A percentile compares a stretch with the other conserved stretches of the same genome.
Evolutionary conservation across 2,113 vertebrate genomes (phyloP).

Genomic region (Cairina moschata): DNA sequence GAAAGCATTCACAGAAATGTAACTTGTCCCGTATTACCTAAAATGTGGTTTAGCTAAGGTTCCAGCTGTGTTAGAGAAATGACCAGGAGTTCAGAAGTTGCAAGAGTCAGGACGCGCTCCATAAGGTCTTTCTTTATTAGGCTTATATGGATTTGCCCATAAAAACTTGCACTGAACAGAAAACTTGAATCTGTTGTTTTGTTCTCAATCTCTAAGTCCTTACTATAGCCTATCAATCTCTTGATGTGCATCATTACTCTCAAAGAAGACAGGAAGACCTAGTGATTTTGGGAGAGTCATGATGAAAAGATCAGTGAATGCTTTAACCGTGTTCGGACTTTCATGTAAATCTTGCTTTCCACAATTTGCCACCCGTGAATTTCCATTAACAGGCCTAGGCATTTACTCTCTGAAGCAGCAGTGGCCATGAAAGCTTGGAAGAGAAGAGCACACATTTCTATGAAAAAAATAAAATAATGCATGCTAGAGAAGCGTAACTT

Average conservation of each 20-base stretch:
- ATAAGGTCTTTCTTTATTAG: background rate
- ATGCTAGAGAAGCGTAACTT: background rate
- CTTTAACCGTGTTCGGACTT: background rate
- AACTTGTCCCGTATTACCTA: background rate
- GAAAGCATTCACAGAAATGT: background rate
- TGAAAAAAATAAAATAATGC: background rate
- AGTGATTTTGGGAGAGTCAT: background rate
- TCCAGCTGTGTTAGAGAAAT: background rate
- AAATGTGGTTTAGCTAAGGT: background rate
- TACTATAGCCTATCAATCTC: background rate
- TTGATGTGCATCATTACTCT: background rate
- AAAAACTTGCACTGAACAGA: background rate
- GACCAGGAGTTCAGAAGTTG: background rate
- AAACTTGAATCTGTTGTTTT: background rate
- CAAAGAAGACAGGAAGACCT: background rate
- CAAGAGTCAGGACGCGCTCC: background rate
- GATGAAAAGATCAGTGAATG: background rate
- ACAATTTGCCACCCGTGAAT: background rate
- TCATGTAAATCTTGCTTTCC: background rate
- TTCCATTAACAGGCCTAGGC: background rate
- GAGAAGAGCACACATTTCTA: background rate
- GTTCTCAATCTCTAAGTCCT: background rate
- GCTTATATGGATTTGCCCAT: background rate
- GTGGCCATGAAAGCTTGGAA: background rate
- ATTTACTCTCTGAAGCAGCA: background rate